Conservation (phyloP, 1,140 invertebrate genomes). For the Sitobion miscanthi region DNA sequence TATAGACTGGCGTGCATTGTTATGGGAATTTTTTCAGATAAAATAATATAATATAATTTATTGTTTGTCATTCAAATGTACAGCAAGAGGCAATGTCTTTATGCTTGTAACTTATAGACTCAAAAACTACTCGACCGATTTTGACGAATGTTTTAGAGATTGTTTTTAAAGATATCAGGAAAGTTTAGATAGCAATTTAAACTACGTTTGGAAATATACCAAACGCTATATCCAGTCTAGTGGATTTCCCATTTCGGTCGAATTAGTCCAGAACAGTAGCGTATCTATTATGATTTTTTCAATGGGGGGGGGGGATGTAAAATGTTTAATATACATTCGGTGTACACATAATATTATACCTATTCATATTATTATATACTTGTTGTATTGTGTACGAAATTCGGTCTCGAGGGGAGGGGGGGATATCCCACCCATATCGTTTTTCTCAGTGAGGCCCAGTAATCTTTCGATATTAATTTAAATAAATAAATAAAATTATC, state of each 20-base stretch:
- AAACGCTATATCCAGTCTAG: not conserved
- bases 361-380: too few species aligned
- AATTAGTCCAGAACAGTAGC: not conserved
- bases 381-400: too few species aligned
- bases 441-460: too few species aligned
- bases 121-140: too few species aligned
- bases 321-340: too few species aligned
- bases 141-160: not conserved
- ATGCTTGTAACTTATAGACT: not conserved
- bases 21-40: not conserved
- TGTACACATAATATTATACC: too few species aligned
- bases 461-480: too few species aligned
- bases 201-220: not conserved
- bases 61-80: not conserved
- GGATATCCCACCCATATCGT: too few species aligned
- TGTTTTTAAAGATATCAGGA: not conserved
- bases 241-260: not conserved
- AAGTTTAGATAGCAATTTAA: not conserved
- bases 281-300: too few species aligned
- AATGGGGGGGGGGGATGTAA: too few species aligned
- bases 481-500: too few species aligned
- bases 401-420: too few species aligned
- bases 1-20: not conserved
- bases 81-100: not conserved
- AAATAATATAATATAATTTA: not conserved